These are phyloP conservation scores for Cyprinodon tularosa DNA, from an alignment of 2,113 vertebrate genomes.

Conservation along the genomic window DNA sequence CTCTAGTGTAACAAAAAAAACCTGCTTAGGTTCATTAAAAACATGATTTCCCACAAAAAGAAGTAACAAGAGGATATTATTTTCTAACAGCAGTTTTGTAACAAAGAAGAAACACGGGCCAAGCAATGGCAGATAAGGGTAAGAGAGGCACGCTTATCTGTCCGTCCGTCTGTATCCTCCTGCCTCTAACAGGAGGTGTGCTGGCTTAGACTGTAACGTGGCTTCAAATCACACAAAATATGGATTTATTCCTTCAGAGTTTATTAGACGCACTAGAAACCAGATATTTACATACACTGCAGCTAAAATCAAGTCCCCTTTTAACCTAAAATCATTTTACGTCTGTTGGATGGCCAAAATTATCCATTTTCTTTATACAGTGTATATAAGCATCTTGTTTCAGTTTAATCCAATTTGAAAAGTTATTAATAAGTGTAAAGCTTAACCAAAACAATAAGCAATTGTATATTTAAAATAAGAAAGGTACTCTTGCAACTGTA, in stretches of 20 bases:
- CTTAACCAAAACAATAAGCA: background rate
- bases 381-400: background rate
- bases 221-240: slow-evolving; percentile 20
- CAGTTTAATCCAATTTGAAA: background rate
- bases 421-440: background rate
- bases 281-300: background rate
- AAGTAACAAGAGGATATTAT: slow-evolving; percentile 40
- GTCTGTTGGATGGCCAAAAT: too few species aligned
- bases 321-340: background rate
- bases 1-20: background rate
- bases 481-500: too few species aligned
- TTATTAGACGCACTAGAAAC: background rate
- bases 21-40: background rate
- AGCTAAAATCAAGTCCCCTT: background rate
- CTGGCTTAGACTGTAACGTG: slow-evolving; percentile 42
- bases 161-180: slow-evolving; percentile 39
- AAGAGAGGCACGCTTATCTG: slow-evolving; percentile 37
- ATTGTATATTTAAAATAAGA: background rate
- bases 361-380: background rate
- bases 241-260: too few species aligned
- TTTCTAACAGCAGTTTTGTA: slow-evolving; percentile 58
- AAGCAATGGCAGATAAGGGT: slow-evolving; percentile 52
- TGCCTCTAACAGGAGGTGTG: slow-evolving; percentile 25
- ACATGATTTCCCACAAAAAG: background rate
- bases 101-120: slow-evolving; percentile 47